Percentiles rank a stretch among this genome's conserved stretches.
phyloP scores from a whole-genome alignment of 2,888 invertebrate species.

The Diaphora mendica region DNA sequence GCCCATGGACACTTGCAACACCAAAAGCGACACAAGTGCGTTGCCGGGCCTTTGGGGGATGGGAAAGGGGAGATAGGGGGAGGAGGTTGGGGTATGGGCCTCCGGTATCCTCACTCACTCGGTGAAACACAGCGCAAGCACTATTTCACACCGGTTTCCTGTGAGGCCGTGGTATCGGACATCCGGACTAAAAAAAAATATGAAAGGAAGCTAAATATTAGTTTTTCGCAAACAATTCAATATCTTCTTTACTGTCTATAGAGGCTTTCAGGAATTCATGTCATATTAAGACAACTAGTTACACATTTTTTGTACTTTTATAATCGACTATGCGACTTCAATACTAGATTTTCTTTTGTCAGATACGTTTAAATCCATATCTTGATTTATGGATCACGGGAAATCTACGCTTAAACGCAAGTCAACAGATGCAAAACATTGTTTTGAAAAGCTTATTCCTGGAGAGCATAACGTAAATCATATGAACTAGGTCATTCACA shows the following conservation, averaged over 20 bases:
- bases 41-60: too few relatives aligned
- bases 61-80: too few relatives aligned
- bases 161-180: too few relatives aligned
- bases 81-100: too few relatives aligned
- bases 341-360: neutral
- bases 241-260: neutral
- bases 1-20: too few relatives aligned
- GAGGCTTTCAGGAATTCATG: neutral
- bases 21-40: too few relatives aligned
- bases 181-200: too few relatives aligned
- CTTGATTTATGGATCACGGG: neutral
- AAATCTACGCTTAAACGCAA: constrained; percentile 28
- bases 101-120: too few relatives aligned
- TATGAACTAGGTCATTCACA: constrained; percentile 62
- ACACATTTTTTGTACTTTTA: neutral
- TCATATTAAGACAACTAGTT: neutral
- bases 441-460: constrained; percentile 62
- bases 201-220: too few relatives aligned
- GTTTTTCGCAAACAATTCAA: too few relatives aligned
- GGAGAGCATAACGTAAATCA: constrained; percentile 61
- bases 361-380: neutral
- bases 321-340: neutral
- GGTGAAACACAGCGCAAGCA: too few relatives aligned
- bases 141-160: too few relatives aligned
- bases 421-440: constrained; percentile 51